A percentile compares a stretch with the other conserved stretches of the same genome.
phyloP scores from a whole-genome alignment of 2,113 vertebrate species.

The Cyprinodon tularosa region DNA sequence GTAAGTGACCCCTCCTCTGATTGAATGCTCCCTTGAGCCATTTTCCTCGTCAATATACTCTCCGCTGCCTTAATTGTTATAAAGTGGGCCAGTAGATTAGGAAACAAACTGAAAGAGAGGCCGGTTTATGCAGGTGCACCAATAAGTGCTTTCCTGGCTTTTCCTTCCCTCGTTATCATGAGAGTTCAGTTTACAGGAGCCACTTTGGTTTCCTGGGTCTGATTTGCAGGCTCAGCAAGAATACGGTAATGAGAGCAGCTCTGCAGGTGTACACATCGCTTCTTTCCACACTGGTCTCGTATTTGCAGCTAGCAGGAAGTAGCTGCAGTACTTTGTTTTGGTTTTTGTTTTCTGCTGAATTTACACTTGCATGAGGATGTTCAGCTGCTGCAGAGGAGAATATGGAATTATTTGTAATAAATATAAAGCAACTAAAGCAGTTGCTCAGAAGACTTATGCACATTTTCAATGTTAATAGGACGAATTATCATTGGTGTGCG shows the following conservation, averaged over 20 bases:
- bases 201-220: slow-evolving; percentile 31
- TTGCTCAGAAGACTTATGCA: too few relatives aligned
- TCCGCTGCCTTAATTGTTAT: neutral
- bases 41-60: neutral
- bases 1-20: slow-evolving; percentile 78
- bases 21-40: neutral
- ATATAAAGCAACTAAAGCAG: too few relatives aligned
- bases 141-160: slow-evolving; percentile 19
- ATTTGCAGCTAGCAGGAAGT: slow-evolving; percentile 26
- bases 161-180: slow-evolving; percentile 38
- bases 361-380: neutral
- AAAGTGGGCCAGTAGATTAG: slow-evolving; percentile 5
- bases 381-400: neutral
- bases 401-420: too few relatives aligned
- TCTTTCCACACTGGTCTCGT: slow-evolving; percentile 17
- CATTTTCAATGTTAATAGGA: too few relatives aligned
- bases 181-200: slow-evolving; percentile 51
- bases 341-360: neutral
- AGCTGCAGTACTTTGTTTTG: neutral
- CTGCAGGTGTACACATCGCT: slow-evolving; percentile 47
- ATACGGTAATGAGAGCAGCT: slow-evolving; percentile 46
- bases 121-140: slow-evolving; percentile 6
- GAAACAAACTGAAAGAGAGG: neutral
- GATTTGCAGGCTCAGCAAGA: slow-evolving; percentile 38
- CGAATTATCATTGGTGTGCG: too few relatives aligned